Percentiles rank a stretch among this genome's conserved stretches.
These are phyloP conservation scores for Gallirallus australis DNA, from an alignment of 2,797 vertebrate species.

Conservation along the genomic window DNA sequence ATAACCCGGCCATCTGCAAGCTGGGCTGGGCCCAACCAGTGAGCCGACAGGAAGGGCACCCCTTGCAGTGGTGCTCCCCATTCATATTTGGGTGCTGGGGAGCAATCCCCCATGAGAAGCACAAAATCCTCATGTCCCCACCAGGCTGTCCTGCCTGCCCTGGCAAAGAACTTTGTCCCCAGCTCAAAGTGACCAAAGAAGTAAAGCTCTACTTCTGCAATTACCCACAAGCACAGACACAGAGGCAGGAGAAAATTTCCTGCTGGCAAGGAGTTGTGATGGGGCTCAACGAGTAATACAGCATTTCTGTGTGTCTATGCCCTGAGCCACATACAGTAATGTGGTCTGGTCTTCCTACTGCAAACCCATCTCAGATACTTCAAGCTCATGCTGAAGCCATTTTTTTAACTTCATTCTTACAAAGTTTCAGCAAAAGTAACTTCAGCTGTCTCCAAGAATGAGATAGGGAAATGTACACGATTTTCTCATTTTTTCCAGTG, in stretches of 20 bases:
- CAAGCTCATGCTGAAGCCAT: not conserved
- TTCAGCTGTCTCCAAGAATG: not conserved
- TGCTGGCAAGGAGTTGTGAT: not conserved
- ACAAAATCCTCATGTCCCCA: not conserved
- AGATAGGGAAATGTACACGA: not conserved
- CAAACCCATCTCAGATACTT: not conserved
- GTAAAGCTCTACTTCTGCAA: not conserved
- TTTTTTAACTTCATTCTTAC: not conserved
- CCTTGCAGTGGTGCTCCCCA: not conserved
- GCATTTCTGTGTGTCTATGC: not conserved
- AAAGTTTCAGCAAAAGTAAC: not conserved
- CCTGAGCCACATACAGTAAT: not conserved
- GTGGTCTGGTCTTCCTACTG: not conserved
- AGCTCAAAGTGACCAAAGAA: not conserved
- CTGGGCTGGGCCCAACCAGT: accelerated
- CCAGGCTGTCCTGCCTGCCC: not conserved
- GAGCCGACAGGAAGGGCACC: not conserved
- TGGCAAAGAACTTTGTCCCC: accelerated
- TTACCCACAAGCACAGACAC: not conserved
- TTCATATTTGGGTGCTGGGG: not conserved
- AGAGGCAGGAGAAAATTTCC: not conserved
- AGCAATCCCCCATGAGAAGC: accelerated
- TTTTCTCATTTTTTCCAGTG: not conserved
- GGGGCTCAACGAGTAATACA: not conserved
- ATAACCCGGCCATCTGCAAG: not conserved